phyloP scores from a whole-genome alignment of 2,888 invertebrate genomes.

The Notodonta ziczac region DNA sequence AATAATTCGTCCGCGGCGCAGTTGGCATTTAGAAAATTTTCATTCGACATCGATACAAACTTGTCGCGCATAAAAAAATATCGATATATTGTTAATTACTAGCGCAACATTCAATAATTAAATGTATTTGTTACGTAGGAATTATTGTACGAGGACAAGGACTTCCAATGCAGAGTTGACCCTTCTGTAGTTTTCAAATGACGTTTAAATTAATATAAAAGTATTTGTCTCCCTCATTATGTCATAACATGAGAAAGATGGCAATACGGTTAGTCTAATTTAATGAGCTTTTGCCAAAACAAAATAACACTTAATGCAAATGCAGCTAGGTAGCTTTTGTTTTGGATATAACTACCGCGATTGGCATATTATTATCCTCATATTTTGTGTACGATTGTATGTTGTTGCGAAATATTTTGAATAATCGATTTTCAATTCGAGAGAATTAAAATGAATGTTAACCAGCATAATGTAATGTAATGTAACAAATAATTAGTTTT shows the following conservation, averaged over 20 bases:
- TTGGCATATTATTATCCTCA: neutral
- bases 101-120: constrained; percentile 12
- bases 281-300: no score
- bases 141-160: constrained; percentile 10
- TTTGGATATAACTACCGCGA: no score
- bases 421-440: constrained; percentile 42
- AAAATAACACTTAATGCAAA: no score
- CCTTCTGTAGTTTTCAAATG: neutral
- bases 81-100: constrained; percentile 15
- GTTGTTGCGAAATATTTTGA: constrained; percentile 29
- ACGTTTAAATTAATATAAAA: no score
- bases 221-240: no score
- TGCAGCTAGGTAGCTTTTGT: no score
- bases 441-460: constrained; percentile 59
- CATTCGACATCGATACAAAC: constrained; percentile 10
- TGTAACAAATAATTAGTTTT: constrained; percentile 68
- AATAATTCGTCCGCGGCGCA: no score
- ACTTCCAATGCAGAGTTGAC: constrained; percentile 5
- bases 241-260: no score
- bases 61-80: constrained; percentile 17
- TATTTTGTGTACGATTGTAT: neutral
- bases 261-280: no score
- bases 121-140: constrained; percentile 22
- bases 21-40: no score
- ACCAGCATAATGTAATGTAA: constrained; percentile 65